Percentiles rank a stretch among this genome's conserved stretches.
phyloP scores from a whole-genome alignment of 2,797 vertebrate genomes.

The Notolepis coatsorum region DNA sequence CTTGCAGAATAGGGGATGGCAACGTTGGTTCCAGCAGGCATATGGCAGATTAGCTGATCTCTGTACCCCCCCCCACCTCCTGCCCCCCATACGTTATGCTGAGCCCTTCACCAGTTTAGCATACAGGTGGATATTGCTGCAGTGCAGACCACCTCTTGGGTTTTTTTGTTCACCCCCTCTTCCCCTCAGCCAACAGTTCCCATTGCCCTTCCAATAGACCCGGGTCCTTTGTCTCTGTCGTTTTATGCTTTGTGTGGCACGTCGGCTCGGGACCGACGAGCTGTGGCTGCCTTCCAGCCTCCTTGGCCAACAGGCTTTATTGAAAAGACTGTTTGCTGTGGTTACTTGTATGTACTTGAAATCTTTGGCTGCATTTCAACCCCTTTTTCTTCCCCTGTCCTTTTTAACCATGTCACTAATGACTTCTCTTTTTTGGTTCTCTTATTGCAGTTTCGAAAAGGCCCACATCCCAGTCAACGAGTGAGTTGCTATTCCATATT shows the following conservation, averaged over 20 bases:
- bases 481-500: slow-evolving; percentile 72
- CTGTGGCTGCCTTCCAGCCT: not conserved
- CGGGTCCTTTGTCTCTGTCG: slow-evolving; percentile 31
- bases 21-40: slow-evolving; percentile 69
- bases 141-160: slow-evolving; percentile 42
- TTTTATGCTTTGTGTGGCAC: slow-evolving; percentile 3
- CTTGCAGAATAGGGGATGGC: slow-evolving; percentile 60
- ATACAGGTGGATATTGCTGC: slow-evolving; percentile 88
- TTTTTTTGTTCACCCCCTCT: slow-evolving; percentile 24
- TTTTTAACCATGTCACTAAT: slow-evolving; percentile 2
- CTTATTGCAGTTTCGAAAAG: slow-evolving; percentile 81
- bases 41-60: slow-evolving; percentile 76
- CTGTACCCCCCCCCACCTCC: slow-evolving; percentile 22
- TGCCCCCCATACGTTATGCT: not conserved
- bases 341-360: not conserved
- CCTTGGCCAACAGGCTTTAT: slow-evolving; percentile 2
- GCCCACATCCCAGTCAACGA: slow-evolving; percentile 73
- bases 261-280: not conserved
- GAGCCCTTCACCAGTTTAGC: slow-evolving; percentile 77
- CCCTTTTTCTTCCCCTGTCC: not conserved
- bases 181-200: slow-evolving; percentile 45
- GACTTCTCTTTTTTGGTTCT: not conserved
- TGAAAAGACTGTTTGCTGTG: not conserved
- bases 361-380: not conserved
- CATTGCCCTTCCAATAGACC: slow-evolving; percentile 17